These are phyloP conservation scores for Dicycla oo DNA, from an alignment of 2,888 invertebrate genomes.

Conservation along the genomic window DNA sequence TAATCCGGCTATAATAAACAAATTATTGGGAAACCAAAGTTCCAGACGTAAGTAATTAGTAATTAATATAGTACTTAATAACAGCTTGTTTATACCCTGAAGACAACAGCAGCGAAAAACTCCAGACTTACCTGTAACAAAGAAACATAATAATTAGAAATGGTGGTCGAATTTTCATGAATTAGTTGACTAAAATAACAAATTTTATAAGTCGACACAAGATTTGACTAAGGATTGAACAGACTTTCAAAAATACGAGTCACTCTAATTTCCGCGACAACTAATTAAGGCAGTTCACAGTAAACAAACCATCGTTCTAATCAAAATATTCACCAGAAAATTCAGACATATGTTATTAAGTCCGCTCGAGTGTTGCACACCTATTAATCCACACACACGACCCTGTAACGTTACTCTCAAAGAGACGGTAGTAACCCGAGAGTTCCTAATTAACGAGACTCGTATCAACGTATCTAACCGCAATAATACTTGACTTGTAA, in stretches of 20 bases:
- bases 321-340: slow-evolving; percentile 13
- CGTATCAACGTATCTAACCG: slow-evolving; percentile 57
- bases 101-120: not conserved
- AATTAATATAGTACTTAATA: not conserved
- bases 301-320: slow-evolving; percentile 20
- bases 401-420: slow-evolving; percentile 50
- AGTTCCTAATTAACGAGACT: slow-evolving; percentile 57
- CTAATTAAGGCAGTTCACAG: not conserved
- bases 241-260: not conserved
- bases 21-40: not conserved
- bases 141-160: slow-evolving; percentile 4
- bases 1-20: not conserved
- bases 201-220: not conserved
- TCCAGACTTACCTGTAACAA: slow-evolving; percentile 62
- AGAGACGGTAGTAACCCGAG: slow-evolving; percentile 61
- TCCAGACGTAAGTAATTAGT: too few relatives aligned
- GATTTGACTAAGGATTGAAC: not conserved
- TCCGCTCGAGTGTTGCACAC: slow-evolving; percentile 25
- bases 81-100: not conserved
- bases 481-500: slow-evolving; percentile 63
- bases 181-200: not conserved
- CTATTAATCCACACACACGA: slow-evolving; percentile 29
- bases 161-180: not conserved
- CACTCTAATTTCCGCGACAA: not conserved
- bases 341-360: slow-evolving; percentile 33